phyloP scores from a whole-genome alignment of 2,113 vertebrate genomes.

The Pseudorhombus dupliciocellatus region DNA sequence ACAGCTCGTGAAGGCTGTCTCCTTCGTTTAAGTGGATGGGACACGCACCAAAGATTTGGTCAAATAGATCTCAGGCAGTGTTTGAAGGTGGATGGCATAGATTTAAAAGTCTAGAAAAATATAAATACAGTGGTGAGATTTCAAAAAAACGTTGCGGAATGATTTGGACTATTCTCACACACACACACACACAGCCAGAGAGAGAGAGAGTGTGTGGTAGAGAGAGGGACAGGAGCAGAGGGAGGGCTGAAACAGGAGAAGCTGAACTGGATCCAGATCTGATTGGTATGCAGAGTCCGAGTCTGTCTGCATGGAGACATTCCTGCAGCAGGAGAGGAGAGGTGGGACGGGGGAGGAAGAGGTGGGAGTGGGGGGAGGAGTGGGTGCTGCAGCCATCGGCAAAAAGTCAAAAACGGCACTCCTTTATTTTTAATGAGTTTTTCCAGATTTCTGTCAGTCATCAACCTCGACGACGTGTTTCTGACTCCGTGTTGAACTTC shows the following conservation, averaged over 20 bases:
- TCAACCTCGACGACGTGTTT: not conserved
- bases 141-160: not conserved
- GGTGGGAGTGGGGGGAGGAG: not conserved
- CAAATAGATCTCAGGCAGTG: no score
- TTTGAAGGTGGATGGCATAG: no score
- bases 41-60: no score
- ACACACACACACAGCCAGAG: not conserved
- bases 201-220: constrained; percentile 1
- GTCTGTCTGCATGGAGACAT: constrained; percentile 43
- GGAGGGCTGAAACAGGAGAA: constrained; percentile 49
- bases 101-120: no score
- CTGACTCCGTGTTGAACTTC: not conserved
- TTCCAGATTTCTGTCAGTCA: not conserved
- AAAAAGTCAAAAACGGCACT: not conserved
- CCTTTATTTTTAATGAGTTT: not conserved
- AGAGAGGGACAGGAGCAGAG: constrained; percentile 18
- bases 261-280: constrained; percentile 55
- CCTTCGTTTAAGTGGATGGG: no score
- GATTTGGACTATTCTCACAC: constrained; percentile 1
- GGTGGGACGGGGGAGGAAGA: constrained; percentile 2
- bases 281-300: constrained; percentile 60
- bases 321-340: constrained; percentile 39
- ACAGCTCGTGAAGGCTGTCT: no score
- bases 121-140: no score
- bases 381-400: not conserved